These are phyloP conservation scores for Sylvilagus bachmani DNA, from an alignment of 2,113 vertebrate genomes.

Conservation along the genomic window DNA sequence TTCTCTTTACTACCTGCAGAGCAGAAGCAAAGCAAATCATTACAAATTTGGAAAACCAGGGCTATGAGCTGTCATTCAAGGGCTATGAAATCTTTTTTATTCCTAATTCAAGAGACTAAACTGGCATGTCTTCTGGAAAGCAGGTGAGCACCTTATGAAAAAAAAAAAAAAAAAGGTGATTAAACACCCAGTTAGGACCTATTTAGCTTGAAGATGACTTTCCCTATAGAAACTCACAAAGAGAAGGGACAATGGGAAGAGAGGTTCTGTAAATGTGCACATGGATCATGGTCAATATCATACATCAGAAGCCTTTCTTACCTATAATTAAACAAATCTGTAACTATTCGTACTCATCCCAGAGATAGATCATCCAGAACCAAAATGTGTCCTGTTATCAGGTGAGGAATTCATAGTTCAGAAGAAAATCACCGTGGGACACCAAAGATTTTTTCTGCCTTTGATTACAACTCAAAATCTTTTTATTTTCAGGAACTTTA, in stretches of 20 bases:
- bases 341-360: constrained; percentile 3
- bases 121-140: constrained; percentile 17
- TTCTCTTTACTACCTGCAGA: neutral
- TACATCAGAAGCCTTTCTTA: neutral
- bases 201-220: constrained; percentile 24
- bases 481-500: constrained; percentile 49
- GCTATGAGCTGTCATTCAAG: neutral
- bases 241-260: neutral
- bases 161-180: constrained; percentile 70
- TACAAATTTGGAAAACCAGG: neutral
- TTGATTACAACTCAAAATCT: constrained; percentile 37
- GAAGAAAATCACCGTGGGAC: neutral
- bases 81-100: neutral
- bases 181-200: constrained; percentile 15
- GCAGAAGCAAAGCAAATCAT: constrained; percentile 36
- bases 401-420: neutral
- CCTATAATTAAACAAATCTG: constrained; percentile 29
- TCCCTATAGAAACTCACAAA: constrained; percentile 35
- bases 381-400: neutral
- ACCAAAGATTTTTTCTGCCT: neutral
- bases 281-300: neutral
- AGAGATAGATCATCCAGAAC: neutral
- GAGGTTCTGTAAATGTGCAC: neutral
- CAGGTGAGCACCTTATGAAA: constrained; percentile 23
- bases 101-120: neutral